phyloP scores from a whole-genome alignment of 2,113 vertebrate species.

The Alethe castanea region DNA sequence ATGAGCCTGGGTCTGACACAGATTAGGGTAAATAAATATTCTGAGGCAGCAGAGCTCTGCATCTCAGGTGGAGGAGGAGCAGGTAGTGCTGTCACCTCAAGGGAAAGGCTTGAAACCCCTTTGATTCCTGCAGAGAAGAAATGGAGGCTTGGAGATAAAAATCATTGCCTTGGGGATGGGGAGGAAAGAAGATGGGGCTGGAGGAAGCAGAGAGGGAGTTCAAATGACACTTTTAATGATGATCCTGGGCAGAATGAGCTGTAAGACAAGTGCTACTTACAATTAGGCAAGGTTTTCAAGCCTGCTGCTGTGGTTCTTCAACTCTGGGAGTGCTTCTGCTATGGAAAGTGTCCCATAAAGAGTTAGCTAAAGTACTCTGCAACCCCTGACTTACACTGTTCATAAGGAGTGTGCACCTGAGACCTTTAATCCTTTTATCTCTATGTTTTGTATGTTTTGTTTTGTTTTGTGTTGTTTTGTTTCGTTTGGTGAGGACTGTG shows the following conservation, averaged over 20 bases:
- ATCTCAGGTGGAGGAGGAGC: conserved; percentile 1
- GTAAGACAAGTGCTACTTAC: neutral
- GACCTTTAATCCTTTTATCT: neutral
- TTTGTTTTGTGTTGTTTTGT: neutral
- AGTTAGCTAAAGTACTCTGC: neutral
- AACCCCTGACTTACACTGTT: neutral
- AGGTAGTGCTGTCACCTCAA: conserved; percentile 5
- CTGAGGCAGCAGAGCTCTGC: neutral
- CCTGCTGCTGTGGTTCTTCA: neutral
- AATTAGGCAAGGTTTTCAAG: neutral
- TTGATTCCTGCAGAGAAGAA: conserved; percentile 41
- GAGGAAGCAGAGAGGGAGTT: neutral
- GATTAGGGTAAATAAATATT: conserved; percentile 5
- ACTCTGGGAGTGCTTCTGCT: neutral
- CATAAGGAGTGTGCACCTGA: neutral
- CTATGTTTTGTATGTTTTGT: neutral
- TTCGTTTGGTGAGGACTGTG: neutral
- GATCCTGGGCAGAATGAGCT: neutral
- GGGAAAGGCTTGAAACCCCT: conserved; percentile 2
- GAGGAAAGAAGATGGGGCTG: neutral
- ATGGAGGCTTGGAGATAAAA: conserved; percentile 30
- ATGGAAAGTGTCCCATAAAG: neutral
- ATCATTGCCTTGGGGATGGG: conserved; percentile 42
- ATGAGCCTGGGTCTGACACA: neutral
- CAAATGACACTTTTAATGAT: conserved; percentile 14